Evolutionary conservation across 2,888 invertebrate genomes (phyloP).

Genomic region (Lordiphosa fenestrarum): DNA sequence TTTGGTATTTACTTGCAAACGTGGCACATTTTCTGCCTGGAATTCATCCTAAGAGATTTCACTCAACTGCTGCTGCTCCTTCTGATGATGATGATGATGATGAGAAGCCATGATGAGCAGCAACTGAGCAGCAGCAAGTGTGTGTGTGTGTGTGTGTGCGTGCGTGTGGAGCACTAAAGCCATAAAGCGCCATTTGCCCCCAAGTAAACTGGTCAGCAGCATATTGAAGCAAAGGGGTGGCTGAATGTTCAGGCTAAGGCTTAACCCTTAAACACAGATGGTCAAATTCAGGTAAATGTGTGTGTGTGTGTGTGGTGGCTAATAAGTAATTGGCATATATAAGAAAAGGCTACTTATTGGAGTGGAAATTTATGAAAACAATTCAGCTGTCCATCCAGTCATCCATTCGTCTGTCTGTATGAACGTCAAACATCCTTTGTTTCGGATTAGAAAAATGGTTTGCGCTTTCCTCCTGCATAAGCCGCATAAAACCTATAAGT

Average conservation of each 20-base stretch:
- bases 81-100: constrained; percentile 23
- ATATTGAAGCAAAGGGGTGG: constrained; percentile 17
- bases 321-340: too few relatives aligned
- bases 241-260: not conserved
- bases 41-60: constrained; percentile 36
- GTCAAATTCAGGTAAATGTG: too few relatives aligned
- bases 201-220: constrained; percentile 39
- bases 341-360: too few relatives aligned
- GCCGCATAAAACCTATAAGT: too few relatives aligned
- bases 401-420: too few relatives aligned
- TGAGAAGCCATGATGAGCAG: constrained; percentile 16
- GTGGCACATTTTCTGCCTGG: constrained; percentile 30
- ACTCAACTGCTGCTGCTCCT: constrained; percentile 1
- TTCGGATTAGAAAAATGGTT: too few relatives aligned
- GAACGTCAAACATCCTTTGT: too few relatives aligned
- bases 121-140: constrained; percentile 17
- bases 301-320: too few relatives aligned
- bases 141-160: constrained; percentile 11
- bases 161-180: constrained; percentile 27
- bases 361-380: too few relatives aligned
- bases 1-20: constrained; percentile 23
- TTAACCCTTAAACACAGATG: constrained; percentile 3
- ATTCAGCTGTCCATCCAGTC: too few relatives aligned
- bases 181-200: constrained; percentile 49
- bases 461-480: too few relatives aligned